A percentile compares a stretch with the other conserved stretches of the same genome.
Evolutionary conservation across 2,888 invertebrate species (phyloP).

Genomic region (Rotaria sp.): DNA sequence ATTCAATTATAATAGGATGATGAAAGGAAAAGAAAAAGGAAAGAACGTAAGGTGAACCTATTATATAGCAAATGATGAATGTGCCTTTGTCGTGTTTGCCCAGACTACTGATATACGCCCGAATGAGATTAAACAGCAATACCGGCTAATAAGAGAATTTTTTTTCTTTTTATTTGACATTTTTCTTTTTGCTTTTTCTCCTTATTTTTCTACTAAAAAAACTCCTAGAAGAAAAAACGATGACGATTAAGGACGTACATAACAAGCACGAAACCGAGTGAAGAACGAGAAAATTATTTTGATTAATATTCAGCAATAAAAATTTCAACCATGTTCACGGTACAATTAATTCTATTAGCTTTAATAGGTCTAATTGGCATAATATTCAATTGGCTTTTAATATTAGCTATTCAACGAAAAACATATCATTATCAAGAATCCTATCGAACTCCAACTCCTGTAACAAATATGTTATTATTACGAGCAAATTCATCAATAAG

Average conservation of each 20-base stretch:
- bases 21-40: background rate
- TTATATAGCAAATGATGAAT: background rate
- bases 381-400: slow-evolving; percentile 11
- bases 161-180: background rate
- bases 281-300: too few species aligned
- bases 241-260: background rate
- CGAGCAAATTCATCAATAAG: background rate
- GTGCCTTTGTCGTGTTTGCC: background rate
- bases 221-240: background rate
- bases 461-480: background rate
- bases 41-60: background rate
- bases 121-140: background rate
- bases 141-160: background rate
- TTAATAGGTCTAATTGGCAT: background rate
- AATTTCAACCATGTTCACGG: background rate
- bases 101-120: background rate
- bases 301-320: background rate
- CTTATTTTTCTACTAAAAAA: background rate
- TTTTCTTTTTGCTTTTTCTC: background rate
- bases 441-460: background rate
- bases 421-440: background rate
- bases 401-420: slow-evolving; percentile 25
- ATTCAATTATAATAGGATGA: background rate
- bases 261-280: too few species aligned
- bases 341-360: background rate